Base-by-base conservation (phyloP, 53 echinoderm and acorn worm genomes). In the Patiria pectinifera region DNA sequence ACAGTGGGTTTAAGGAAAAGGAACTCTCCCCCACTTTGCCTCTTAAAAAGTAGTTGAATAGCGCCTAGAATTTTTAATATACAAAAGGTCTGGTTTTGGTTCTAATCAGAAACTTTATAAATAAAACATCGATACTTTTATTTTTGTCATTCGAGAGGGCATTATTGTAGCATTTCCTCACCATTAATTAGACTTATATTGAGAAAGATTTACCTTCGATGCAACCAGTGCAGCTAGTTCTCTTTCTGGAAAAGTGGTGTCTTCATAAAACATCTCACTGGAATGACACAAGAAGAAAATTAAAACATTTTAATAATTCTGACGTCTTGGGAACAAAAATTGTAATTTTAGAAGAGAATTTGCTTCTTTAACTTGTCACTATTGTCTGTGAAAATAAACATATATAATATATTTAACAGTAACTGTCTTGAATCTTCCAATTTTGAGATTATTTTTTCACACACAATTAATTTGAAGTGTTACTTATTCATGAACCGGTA, bases 181-280 rank as follows among this genome's bases (percentile, higher is more conserved):
- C 69, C 15, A 15, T 69, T 15, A 8, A 69, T 18, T 0, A 15
- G 3, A 4, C 70, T 13, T 2, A 53, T 60, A 18, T 47, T 16
- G 19, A 15, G 48, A 69, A 60, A 5, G 5, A 53, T 8, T 80
- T 93, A 96, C 96, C 96, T 97, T 97, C 13, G 97, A 97, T 13
- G 96, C 97, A 46, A 97, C 97, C 61, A 97, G 83, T 24, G 96
- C 97, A 8, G 97, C 97, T 24, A 97, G 69, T 71, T 94, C 93
- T 89, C 96, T 94, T 82, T 97, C 86, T 35, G 92, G 91, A 74
- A 97, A 97, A 9, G 78, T 87, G 24, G 93, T 89, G 92, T 97
- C 97, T 95, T 97, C 97, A 86, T 97, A 97, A 82, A 97, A 86
- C 95, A 97, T 95, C 90, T 97, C 97, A 66, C 97, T 97, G 95